Conservation (phyloP, 2,888 invertebrate species). For the Portevinia maculata region DNA sequence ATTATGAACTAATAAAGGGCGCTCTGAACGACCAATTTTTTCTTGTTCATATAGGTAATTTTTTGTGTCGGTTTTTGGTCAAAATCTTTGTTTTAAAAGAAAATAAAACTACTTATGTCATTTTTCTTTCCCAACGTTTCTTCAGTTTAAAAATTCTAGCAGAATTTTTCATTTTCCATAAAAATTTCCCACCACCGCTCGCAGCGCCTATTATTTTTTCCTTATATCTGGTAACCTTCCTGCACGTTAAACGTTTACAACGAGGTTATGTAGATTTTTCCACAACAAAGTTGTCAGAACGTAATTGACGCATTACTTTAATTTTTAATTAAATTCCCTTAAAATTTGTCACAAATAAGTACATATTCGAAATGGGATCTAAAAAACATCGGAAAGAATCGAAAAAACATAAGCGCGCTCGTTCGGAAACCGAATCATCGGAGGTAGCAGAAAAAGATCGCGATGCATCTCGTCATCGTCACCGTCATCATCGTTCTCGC, state of each 20-base stretch:
- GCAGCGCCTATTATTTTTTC: not conserved
- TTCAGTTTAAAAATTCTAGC: not conserved
- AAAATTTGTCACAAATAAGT: constrained; percentile 22
- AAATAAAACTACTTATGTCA: too few relatives aligned
- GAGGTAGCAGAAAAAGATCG: constrained; percentile 70
- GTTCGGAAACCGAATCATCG: constrained; percentile 75
- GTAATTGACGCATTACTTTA: not conserved
- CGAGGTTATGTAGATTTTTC: constrained; percentile 39
- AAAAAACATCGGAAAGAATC: constrained; percentile 82
- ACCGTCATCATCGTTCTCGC: constrained; percentile 76
- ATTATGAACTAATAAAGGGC: too few relatives aligned
- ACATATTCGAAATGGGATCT: constrained; percentile 80
- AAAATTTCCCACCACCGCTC: not conserved
- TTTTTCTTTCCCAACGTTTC: too few relatives aligned
- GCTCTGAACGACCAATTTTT: too few relatives aligned
- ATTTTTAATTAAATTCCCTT: constrained; percentile 20
- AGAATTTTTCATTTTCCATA: too few relatives aligned
- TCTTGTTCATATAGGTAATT: too few relatives aligned
- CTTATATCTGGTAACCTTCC: constrained; percentile 3
- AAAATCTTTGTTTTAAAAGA: too few relatives aligned
- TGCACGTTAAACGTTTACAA: constrained; percentile 32
- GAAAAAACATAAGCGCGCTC: constrained; percentile 79
- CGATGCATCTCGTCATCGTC: constrained; percentile 44
- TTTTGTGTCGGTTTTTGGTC: too few relatives aligned
- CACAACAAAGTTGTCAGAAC: constrained; percentile 32